Base-by-base conservation (phyloP, 1,140 invertebrate genomes). In the Neodiprion fabricii region DNA sequence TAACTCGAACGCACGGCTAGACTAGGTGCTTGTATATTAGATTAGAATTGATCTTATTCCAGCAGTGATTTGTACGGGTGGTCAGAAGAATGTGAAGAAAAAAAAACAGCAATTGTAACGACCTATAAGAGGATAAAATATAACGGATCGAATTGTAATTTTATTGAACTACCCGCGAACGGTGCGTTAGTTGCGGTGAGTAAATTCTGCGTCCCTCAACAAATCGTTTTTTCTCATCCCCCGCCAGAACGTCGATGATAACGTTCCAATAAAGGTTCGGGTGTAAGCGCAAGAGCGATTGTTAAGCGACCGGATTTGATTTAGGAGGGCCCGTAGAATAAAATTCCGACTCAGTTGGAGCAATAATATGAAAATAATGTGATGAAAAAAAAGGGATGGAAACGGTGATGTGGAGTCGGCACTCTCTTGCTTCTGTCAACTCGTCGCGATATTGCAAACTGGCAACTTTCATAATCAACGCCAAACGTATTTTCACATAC, bases 71-170 rank as follows among this genome's bases (percentile, higher is more conserved):
- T 40, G 2, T 5, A 61, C 9, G n/a, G n/a, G 4, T 5, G 53
- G 4, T 61, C 53, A 61, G 53, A 17, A 61, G n/a, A 17, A 17
- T 61, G 53, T 61, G n/a, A 61, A 61, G 17, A 61, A 61, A 14
- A 61, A 17, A 61, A 61, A 61, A 14, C 7, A 61, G 8, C 5
- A 61, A 14, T 61, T 9, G 53, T 61, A 61, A 61, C 53, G 53
- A 61, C 53, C n/a, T 61, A 17, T 17, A 7, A 17, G 53, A 5
- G 53, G 8, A 61, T 61, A 61, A 61, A 61, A 61, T 17, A 14
- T 61, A 61, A 61, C n/a, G 53, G 53, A 61, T 61, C 53, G 53
- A 61, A 61, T 61, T 61, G 53, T 61, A 61, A 61, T 61, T 61
- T 61, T 61, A 61, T 61, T 17, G 53, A 61, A 61, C 53, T 61